phyloP scores from a whole-genome alignment of 2,888 invertebrate genomes.

The Cheilosia variabilis region DNA sequence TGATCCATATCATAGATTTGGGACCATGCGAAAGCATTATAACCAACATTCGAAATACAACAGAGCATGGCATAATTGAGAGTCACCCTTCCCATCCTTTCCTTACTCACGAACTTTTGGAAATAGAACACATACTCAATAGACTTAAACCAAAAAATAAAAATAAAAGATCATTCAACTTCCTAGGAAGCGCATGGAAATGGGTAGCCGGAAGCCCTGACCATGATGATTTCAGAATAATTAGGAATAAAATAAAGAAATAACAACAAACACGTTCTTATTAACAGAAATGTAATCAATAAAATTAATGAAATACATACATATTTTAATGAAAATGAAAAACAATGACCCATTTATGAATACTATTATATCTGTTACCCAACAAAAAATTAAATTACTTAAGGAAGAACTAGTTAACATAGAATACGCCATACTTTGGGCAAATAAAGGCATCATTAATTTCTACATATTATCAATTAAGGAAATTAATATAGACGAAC shows the following conservation, averaged over 20 bases:
- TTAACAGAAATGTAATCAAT: constrained; percentile 25
- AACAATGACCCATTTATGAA: constrained; percentile 6
- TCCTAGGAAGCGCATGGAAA: constrained; percentile 12
- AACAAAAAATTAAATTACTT: constrained; percentile 9
- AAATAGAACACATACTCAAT: constrained; percentile 1
- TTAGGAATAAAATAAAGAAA: constrained; percentile 13
- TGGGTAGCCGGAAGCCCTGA: constrained; percentile 14
- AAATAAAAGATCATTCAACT: constrained; percentile 14
- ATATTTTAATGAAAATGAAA: not conserved
- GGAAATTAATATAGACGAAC: constrained; percentile 2
- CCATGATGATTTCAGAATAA: not conserved
- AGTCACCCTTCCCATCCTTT: constrained; percentile 6
- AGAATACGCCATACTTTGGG: constrained; percentile 17
- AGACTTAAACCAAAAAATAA: constrained; percentile 12
- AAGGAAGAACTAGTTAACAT: constrained; percentile 15
- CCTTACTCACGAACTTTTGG: constrained; percentile 10
- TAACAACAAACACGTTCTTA: constrained; percentile 10
- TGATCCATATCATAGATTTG: constrained; percentile 37
- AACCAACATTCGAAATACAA: not conserved
- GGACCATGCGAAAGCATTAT: constrained; percentile 2
- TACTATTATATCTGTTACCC: constrained; percentile 8
- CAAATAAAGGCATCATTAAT: constrained; percentile 9
- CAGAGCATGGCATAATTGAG: not conserved
- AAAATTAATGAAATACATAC: constrained; percentile 12
- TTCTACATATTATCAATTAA: not conserved